Evolutionary conservation across 2,888 invertebrate species (phyloP).

Genomic region (Cephonodes hylas): DNA sequence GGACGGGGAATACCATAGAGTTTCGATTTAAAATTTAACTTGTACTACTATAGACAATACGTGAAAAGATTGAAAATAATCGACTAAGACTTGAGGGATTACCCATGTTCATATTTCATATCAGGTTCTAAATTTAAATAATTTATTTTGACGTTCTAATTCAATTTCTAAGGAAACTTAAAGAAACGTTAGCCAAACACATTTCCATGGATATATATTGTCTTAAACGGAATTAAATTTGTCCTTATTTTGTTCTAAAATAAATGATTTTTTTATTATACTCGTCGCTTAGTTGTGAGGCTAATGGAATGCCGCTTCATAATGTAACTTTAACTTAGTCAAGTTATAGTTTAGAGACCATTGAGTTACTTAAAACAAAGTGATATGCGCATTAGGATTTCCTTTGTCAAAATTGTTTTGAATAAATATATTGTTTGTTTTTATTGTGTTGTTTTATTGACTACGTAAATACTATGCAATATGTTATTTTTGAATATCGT

Average conservation of each 20-base stretch:
- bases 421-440: slow-evolving; percentile 70
- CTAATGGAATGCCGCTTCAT: background rate
- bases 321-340: slow-evolving; percentile 16
- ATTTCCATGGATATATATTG: too few relatives aligned
- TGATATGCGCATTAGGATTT: slow-evolving; percentile 50
- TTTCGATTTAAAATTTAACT: too few relatives aligned
- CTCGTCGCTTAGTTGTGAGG: background rate
- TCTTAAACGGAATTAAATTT: background rate
- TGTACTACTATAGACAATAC: too few relatives aligned
- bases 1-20: too few relatives aligned
- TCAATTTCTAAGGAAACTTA: too few relatives aligned
- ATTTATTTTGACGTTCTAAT: too few relatives aligned
- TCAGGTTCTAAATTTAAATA: too few relatives aligned
- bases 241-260: background rate
- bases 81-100: too few relatives aligned
- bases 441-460: slow-evolving; percentile 20
- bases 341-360: slow-evolving; percentile 42
- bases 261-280: background rate
- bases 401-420: slow-evolving; percentile 56
- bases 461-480: background rate
- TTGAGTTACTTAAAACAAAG: slow-evolving; percentile 63
- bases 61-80: too few relatives aligned
- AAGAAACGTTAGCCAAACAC: too few relatives aligned
- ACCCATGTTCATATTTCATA: too few relatives aligned
- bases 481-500: too few relatives aligned